Conservation (phyloP, 2,113 vertebrate species). For the Nothocercus nigrocapillus region DNA sequence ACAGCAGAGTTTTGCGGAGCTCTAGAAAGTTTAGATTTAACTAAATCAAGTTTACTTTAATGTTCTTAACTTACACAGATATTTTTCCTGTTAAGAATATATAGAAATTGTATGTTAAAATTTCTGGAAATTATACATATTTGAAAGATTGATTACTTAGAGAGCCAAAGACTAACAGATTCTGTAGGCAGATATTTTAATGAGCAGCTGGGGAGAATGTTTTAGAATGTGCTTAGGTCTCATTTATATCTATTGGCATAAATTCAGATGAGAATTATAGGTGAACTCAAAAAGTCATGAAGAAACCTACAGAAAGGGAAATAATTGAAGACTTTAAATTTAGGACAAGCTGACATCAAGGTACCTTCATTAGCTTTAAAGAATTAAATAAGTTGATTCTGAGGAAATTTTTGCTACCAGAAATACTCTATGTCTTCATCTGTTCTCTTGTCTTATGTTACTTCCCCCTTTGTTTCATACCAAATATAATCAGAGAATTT, state of each 20-base stretch:
- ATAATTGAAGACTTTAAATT: neutral
- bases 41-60: neutral
- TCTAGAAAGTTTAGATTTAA: neutral
- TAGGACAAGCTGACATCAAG: neutral
- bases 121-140: neutral
- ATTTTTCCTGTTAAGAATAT: neutral
- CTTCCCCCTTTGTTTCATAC: neutral
- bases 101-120: neutral
- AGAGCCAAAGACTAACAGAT: neutral
- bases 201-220: neutral
- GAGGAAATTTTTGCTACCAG: neutral
- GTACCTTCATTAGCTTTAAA: neutral
- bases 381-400: neutral
- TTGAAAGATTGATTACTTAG: neutral
- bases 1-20: neutral
- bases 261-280: neutral
- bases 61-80: neutral
- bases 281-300: neutral
- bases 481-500: neutral
- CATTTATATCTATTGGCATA: neutral
- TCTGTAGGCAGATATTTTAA: neutral
- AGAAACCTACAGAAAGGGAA: neutral
- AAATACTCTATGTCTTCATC: neutral
- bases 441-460: neutral
- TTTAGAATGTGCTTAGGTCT: neutral